phyloP scores from a whole-genome alignment of 2,888 invertebrate species.

The Hypsopygia costalis region DNA sequence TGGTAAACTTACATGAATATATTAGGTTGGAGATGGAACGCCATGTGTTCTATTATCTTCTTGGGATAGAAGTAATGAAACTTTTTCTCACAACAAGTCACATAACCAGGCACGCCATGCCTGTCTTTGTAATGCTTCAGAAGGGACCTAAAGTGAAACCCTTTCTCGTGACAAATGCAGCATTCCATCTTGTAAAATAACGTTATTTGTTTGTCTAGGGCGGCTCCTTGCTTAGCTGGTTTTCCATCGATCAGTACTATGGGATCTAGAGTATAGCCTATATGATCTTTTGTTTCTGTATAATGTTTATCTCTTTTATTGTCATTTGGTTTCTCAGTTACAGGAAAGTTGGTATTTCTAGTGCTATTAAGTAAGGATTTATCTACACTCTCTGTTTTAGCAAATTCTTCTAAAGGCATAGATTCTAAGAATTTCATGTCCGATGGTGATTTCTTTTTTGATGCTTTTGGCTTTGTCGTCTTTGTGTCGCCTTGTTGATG shows the following conservation, averaged over 20 bases:
- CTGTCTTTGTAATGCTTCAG: slow-evolving; percentile 74
- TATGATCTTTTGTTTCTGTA: slow-evolving; percentile 25
- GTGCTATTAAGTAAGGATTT: slow-evolving; percentile 45
- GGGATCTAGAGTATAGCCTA: slow-evolving; percentile 47
- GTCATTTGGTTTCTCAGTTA: slow-evolving; percentile 16
- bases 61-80: slow-evolving; percentile 74
- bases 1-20: slow-evolving; percentile 63
- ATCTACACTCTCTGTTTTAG: slow-evolving; percentile 54
- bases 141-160: slow-evolving; percentile 64
- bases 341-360: slow-evolving; percentile 20
- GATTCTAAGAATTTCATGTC: slow-evolving; percentile 64
- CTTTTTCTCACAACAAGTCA: slow-evolving; percentile 70
- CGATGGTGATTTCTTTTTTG: slow-evolving; percentile 48
- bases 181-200: slow-evolving; percentile 76
- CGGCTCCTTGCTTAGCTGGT: slow-evolving; percentile 64
- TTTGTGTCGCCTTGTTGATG: slow-evolving; percentile 58
- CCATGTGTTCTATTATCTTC: slow-evolving; percentile 75
- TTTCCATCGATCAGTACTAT: slow-evolving; percentile 60
- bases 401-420: slow-evolving; percentile 68
- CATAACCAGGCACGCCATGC: slow-evolving; percentile 72
- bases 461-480: slow-evolving; percentile 26
- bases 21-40: slow-evolving; percentile 65
- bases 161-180: slow-evolving; percentile 66
- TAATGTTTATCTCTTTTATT: slow-evolving; percentile 25
- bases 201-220: slow-evolving; percentile 66